phyloP scores from a whole-genome alignment of 2,888 invertebrate genomes.

The Drosophila histrio region DNA sequence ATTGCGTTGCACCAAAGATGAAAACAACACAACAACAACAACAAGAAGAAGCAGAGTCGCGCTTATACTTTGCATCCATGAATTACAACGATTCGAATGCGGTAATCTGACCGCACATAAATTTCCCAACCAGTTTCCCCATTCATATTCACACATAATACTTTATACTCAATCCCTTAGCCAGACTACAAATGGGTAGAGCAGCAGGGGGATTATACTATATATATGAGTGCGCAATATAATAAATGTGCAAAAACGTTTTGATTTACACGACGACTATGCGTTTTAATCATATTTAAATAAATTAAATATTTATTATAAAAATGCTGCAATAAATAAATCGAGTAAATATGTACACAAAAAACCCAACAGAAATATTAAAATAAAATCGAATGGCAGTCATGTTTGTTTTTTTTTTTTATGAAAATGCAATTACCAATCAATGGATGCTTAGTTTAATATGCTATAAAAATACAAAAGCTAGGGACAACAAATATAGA shows the following conservation, averaged over 20 bases:
- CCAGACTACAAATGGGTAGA: not conserved
- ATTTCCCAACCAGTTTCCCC: conserved; percentile 60
- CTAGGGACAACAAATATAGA: not conserved
- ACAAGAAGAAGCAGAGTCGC: not conserved
- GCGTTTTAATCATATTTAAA: conserved; percentile 76
- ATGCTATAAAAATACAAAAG: not conserved
- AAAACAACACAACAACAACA: not conserved
- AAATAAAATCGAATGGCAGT: not conserved
- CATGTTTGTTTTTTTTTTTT: not conserved
- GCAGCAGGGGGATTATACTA: not conserved
- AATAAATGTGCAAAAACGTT: conserved; percentile 73
- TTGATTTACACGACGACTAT: conserved; percentile 70
- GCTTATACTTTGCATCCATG: conserved; percentile 45
- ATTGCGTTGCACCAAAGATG: conserved; percentile 15
- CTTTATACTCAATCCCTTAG: conserved; percentile 23
- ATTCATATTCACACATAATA: conserved; percentile 55
- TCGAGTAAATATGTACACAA: conserved; percentile 57
- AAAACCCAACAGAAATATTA: conserved; percentile 8
- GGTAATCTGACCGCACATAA: conserved; percentile 81
- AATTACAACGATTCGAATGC: conserved; percentile 67
- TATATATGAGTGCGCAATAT: conserved; percentile 22
- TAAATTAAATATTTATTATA: conserved; percentile 77
- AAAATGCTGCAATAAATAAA: conserved; percentile 69
- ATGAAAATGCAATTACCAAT: conserved; percentile 33
- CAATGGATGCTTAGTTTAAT: conserved; percentile 26